Evolutionary conservation across 2,888 invertebrate genomes (phyloP), one percentile per base, ranked within the genome.

Genomic region (Thumatha senex): DNA sequence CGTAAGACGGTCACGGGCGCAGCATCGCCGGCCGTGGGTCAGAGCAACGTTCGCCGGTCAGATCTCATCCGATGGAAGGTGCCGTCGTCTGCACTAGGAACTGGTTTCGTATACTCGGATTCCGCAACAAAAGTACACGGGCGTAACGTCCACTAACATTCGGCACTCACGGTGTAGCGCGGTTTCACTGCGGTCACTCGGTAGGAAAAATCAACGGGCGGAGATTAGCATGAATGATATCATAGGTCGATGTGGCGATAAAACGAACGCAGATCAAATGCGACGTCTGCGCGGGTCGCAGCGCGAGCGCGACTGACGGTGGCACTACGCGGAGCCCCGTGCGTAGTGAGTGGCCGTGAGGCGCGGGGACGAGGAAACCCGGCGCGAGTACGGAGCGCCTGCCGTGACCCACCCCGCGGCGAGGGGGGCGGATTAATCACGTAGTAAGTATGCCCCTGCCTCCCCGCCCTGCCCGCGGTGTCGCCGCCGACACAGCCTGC

Each of bases 341-440:
- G 90, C 89, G 89, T 89, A 89, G 85, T 89, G 89, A 89, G 89
- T 89, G 89, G 90, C 89, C 90, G 85, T 89, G 91, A 90, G 91
- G 89, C 86, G 90, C 89, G 90, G 90, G 89, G 91, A 89, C 89
- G 90, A 90, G 89, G 90, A 89, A 90, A 90, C 89, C 91, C 90
- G 89, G 84, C 82, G 86, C 86, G 86, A 85, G 89, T 89, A 89
- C 89, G 89, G 82, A 82, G 85, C 82, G 81, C 82, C 83, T 78
- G 76, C 75, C 80, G 67, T 61, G 66, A 61, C 69, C 73, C 77
- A 2, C 2, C 79, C 78, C 74, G 74, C 74, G 76, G 72, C 73
- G 72, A 56, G 70, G 78, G 75, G 76, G 18, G 5, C 76, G 89
- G 88, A 89, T 89, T 90, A 89, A 90, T 90, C 90, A 89, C 90